Conservation (phyloP, 2,113 vertebrate genomes). For the Ictidomys tridecemlineatus region DNA sequence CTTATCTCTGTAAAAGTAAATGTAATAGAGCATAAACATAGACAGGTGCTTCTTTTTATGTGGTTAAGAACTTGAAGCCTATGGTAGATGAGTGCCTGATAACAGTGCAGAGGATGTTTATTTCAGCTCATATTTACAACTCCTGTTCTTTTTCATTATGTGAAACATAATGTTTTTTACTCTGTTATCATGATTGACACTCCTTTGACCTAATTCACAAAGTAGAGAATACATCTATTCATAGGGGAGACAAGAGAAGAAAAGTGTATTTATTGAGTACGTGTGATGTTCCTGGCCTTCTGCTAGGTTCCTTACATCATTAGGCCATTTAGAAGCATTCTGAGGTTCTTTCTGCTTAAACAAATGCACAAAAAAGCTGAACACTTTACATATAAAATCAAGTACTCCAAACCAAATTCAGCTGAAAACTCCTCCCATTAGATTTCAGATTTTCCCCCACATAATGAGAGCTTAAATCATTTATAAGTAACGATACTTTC, state of each 20-base stretch:
- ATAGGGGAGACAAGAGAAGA: neutral
- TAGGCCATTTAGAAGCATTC: neutral
- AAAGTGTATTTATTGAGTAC: neutral
- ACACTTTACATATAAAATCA: neutral
- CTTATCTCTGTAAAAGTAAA: constrained; percentile 16
- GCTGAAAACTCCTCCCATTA: neutral
- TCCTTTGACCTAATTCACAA: constrained; percentile 47
- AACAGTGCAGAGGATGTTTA: constrained; percentile 41
- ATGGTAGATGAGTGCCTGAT: constrained; percentile 14
- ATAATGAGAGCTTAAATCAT: neutral
- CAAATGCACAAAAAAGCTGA: constrained; percentile 16
- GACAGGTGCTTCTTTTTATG: constrained; percentile 70
- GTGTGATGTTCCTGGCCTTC: neutral
- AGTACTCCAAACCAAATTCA: neutral
- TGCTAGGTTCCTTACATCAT: neutral
- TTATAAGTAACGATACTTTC: neutral
- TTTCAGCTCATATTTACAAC: constrained; percentile 51
- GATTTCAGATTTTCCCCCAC: constrained; percentile 6
- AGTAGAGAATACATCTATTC: neutral
- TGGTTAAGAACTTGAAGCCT: constrained; percentile 53
- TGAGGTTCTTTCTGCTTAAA: neutral
- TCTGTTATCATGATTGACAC: constrained; percentile 2
- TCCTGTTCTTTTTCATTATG: constrained; percentile 45
- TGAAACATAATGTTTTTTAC: constrained; percentile 29
- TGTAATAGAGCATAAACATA: neutral